Percentiles rank a stretch among this genome's conserved stretches.
Evolutionary conservation across 2,797 vertebrate species (phyloP).

Genomic region (Emys orbicularis): DNA sequence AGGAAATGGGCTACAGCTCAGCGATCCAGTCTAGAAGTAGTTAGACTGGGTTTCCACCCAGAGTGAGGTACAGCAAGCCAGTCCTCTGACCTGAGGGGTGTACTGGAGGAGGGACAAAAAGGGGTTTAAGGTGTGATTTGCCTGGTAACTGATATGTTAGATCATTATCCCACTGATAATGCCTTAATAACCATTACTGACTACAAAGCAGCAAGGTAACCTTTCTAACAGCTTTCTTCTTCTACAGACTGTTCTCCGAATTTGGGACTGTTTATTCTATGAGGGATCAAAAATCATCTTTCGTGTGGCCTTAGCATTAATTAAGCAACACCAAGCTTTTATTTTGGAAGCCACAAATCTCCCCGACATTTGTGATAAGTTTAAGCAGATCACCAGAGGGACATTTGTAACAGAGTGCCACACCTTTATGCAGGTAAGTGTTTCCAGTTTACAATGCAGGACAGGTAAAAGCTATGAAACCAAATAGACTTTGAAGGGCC

Average conservation of each 20-base stretch:
- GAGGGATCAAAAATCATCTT: constrained; percentile 98
- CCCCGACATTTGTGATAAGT: constrained; percentile 90
- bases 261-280: constrained; percentile 98
- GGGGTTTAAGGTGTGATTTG: neutral
- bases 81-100: neutral
- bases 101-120: neutral
- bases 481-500: neutral
- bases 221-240: constrained; percentile 4
- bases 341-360: constrained; percentile 90
- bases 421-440: constrained; percentile 92
- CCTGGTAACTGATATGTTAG: neutral
- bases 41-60: neutral
- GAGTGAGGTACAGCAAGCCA: neutral
- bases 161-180: neutral
- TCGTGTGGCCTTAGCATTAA: constrained; percentile 93
- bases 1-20: neutral
- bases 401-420: constrained; percentile 92
- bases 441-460: neutral
- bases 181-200: neutral
- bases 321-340: constrained; percentile 90
- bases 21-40: neutral
- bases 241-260: constrained; percentile 92
- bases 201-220: neutral
- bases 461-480: neutral
- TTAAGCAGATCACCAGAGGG: constrained; percentile 92